Evolutionary conservation across 1,140 invertebrate genomes (phyloP).

Genomic region (Riptortus pedestris): DNA sequence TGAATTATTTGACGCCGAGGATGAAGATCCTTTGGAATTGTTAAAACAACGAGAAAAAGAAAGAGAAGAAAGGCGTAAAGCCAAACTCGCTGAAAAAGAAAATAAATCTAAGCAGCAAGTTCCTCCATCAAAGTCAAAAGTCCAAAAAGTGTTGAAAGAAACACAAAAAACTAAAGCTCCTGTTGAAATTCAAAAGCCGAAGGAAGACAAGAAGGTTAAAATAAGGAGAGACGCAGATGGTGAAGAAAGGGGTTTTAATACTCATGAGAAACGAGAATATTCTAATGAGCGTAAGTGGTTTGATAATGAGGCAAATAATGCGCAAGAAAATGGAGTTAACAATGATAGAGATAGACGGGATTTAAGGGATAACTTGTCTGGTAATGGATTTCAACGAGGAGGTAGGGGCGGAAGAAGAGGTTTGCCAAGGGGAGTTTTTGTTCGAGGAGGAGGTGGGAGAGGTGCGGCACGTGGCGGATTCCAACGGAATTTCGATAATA

Average conservation of each 20-base stretch:
- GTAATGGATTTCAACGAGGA: constrained; percentile 30
- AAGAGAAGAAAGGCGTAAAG: constrained; percentile 71
- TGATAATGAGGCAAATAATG: neutral
- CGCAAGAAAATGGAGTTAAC: constrained; percentile 6
- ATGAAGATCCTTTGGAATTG: constrained; percentile 78
- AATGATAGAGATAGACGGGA: constrained; percentile 32
- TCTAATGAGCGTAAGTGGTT: too few species aligned
- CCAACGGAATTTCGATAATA: constrained; percentile 40
- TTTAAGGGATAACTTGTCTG: neutral
- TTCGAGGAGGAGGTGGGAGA: constrained; percentile 6
- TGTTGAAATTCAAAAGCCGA: constrained; percentile 40
- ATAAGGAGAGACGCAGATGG: constrained; percentile 39
- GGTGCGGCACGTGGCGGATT: constrained; percentile 40
- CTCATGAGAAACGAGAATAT: constrained; percentile 12
- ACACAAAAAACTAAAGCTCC: constrained; percentile 41
- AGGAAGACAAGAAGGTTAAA: constrained; percentile 31
- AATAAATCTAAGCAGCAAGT: constrained; percentile 49
- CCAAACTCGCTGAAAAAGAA: constrained; percentile 73
- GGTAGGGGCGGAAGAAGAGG: constrained; percentile 34
- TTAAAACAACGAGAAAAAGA: constrained; percentile 66
- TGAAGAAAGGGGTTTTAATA: neutral
- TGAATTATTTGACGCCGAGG: constrained; percentile 44
- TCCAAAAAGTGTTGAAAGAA: constrained; percentile 54
- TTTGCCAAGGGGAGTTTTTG: constrained; percentile 29
- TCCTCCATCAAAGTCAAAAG: constrained; percentile 38